Conservation (phyloP, 1,140 invertebrate species). For the Colletes gigas region DNA sequence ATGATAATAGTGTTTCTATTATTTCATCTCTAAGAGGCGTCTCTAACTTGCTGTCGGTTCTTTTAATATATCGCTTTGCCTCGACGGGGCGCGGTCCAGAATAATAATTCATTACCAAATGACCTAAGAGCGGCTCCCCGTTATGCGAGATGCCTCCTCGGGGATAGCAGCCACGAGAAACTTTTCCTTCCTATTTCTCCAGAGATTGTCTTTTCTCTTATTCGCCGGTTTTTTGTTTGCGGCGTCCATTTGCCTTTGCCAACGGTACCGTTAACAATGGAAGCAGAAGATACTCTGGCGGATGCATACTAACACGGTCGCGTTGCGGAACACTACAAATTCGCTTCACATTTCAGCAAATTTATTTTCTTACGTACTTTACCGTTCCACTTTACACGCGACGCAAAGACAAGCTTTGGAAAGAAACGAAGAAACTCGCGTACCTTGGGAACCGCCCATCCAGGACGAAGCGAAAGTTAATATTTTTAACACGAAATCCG, state of each 20-base stretch:
- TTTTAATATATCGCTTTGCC: constrained; percentile 36
- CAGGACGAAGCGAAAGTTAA: too few species aligned
- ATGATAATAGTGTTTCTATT: too few species aligned
- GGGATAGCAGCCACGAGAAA: constrained; percentile 28
- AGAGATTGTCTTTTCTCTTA: constrained; percentile 26
- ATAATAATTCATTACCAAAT: constrained; percentile 56
- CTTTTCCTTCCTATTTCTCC: constrained; percentile 48
- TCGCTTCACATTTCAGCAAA: background rate
- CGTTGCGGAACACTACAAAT: background rate
- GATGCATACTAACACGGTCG: background rate
- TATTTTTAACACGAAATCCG: too few species aligned
- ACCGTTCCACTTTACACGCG: background rate
- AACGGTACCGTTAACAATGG: background rate
- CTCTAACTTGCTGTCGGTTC: background rate
- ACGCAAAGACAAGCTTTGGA: too few species aligned
- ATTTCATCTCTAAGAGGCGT: too few species aligned
- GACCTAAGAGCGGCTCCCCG: background rate
- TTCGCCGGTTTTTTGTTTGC: background rate
- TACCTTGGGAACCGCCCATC: too few species aligned
- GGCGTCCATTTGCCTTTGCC: constrained; percentile 8
- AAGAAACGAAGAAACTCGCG: too few species aligned
- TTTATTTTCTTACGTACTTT: constrained; percentile 2
- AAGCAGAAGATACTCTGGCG: background rate
- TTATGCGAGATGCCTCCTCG: background rate
- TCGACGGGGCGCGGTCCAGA: background rate